Conservation (phyloP, 2,113 vertebrate species). For the Helogale parvula region DNA sequence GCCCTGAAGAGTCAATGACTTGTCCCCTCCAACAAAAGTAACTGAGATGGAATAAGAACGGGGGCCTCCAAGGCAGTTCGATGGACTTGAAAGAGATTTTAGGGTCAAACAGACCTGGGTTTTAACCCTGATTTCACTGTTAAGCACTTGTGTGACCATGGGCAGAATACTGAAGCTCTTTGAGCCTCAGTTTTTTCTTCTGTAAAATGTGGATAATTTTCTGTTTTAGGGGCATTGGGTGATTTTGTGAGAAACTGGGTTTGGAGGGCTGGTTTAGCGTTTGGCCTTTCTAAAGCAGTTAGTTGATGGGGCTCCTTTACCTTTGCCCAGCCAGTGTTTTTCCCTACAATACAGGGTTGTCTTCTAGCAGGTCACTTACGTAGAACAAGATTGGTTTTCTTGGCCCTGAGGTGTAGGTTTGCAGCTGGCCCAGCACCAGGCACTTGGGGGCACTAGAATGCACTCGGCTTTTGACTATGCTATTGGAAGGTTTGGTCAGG, state of each 20-base stretch:
- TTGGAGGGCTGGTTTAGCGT: not conserved
- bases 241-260: not conserved
- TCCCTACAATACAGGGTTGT: not conserved
- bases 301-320: not conserved
- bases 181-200: not conserved
- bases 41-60: not conserved
- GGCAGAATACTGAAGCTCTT: not conserved
- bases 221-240: not conserved
- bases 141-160: not conserved
- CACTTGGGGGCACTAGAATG: not conserved
- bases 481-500: not conserved
- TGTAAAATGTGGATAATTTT: not conserved
- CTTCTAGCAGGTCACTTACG: not conserved
- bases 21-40: not conserved
- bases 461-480: fast-evolving
- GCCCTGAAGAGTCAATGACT: not conserved
- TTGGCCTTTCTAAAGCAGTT: not conserved
- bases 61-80: not conserved
- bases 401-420: not conserved
- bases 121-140: not conserved
- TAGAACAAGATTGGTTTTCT: not conserved
- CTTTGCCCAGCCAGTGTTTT: not conserved
- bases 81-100: not conserved
- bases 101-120: not conserved
- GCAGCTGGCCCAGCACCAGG: not conserved